Conservation (phyloP, 2,113 vertebrate species). For the Pelecanoides urinatrix region DNA sequence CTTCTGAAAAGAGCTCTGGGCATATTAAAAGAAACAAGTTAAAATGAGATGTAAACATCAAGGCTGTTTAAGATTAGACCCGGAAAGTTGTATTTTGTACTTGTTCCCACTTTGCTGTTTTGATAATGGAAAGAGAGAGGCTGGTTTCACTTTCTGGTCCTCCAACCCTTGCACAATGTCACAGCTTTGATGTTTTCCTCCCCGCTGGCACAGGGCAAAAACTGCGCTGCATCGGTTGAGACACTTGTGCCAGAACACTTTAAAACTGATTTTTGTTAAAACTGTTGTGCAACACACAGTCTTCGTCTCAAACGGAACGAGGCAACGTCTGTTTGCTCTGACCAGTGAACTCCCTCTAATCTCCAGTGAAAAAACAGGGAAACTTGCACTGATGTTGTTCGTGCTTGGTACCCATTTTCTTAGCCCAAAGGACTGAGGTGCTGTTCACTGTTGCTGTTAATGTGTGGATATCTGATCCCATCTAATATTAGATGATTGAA, state of each 20-base stretch:
- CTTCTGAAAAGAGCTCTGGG: not conserved
- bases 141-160: not conserved
- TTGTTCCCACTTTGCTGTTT: not conserved
- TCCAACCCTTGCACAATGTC: not conserved
- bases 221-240: not conserved
- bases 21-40: rapidly evolving
- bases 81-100: not conserved
- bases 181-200: not conserved
- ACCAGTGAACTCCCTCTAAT: not conserved
- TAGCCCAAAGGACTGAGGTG: not conserved
- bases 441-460: not conserved
- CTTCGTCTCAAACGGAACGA: not conserved
- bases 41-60: not conserved
- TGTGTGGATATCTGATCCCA: no score
- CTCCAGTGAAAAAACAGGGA: not conserved
- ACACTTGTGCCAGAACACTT: rapidly evolving
- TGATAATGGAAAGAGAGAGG: not conserved
- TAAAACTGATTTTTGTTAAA: not conserved
- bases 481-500: not conserved
- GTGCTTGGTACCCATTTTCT: not conserved
- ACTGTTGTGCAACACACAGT: not conserved
- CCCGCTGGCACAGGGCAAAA: not conserved
- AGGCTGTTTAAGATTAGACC: not conserved
- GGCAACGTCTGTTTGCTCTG: not conserved
- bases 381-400: not conserved